These are phyloP conservation scores for Tringa solitaria DNA, from an alignment of 2,113 vertebrate species.

Conservation along the genomic window DNA sequence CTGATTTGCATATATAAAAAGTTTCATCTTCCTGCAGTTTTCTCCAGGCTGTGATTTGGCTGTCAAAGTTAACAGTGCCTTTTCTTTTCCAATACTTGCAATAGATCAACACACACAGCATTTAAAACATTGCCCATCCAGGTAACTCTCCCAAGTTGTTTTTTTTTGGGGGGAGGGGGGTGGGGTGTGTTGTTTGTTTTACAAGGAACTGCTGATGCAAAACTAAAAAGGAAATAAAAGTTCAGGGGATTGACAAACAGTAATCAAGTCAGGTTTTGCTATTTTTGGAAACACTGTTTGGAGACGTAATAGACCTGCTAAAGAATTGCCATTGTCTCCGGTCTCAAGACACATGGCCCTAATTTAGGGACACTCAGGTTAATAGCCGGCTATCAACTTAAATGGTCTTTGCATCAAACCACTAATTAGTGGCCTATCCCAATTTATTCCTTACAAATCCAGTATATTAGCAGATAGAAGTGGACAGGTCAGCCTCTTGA, in stretches of 20 bases:
- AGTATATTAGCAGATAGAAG: not conserved
- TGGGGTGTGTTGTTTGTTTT: not conserved
- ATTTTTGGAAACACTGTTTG: not conserved
- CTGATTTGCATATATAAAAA: not conserved
- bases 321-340: not conserved
- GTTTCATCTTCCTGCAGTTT: not conserved
- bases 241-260: not conserved
- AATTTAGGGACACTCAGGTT: not conserved
- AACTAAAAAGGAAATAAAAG: not conserved
- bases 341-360: not conserved
- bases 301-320: not conserved
- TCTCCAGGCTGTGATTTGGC: not conserved
- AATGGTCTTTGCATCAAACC: not conserved
- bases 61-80: not conserved
- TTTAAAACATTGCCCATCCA: not conserved
- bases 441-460: not conserved
- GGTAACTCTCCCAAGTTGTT: not conserved
- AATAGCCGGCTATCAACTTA: constrained; percentile 20
- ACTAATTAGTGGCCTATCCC: not conserved
- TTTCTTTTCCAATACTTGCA: not conserved
- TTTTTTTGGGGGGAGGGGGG: not conserved
- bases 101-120: not conserved
- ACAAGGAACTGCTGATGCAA: not conserved
- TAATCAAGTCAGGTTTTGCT: not conserved
- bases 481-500: not conserved